Evolutionary conservation across 2,113 vertebrate species (phyloP).

Genomic region (Chionomys nivalis): DNA sequence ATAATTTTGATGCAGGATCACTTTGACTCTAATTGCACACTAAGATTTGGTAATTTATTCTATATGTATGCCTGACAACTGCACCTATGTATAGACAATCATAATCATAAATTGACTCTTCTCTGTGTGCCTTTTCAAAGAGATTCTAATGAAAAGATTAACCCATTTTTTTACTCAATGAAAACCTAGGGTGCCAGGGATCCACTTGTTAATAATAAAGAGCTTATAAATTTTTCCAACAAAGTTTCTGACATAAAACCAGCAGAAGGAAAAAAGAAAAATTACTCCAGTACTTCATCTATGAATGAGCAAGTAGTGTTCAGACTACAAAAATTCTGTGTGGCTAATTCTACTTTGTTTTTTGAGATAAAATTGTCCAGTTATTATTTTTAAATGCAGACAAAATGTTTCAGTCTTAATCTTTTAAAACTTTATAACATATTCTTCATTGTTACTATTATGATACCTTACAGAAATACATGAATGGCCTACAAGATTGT

Average conservation of each 20-base stretch:
- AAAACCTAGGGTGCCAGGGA: slow-evolving; percentile 27
- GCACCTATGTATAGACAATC: slow-evolving; percentile 58
- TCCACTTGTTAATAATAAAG: background rate
- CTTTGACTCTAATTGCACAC: slow-evolving; percentile 66
- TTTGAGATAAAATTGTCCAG: background rate
- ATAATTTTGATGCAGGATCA: slow-evolving; percentile 50
- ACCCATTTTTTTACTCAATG: background rate
- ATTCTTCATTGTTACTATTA: background rate
- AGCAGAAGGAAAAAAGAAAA: background rate
- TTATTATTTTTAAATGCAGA: slow-evolving; percentile 2
- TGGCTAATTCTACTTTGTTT: background rate
- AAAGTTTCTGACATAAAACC: background rate
- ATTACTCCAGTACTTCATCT: background rate
- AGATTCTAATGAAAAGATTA: slow-evolving; percentile 57
- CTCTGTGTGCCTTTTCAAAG: slow-evolving; percentile 46
- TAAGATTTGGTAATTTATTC: slow-evolving; percentile 69
- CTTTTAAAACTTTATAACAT: background rate
- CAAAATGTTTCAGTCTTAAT: background rate
- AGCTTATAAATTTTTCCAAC: background rate
- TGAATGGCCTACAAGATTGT: background rate
- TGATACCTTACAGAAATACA: background rate
- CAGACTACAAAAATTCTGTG: background rate
- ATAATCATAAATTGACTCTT: slow-evolving; percentile 59
- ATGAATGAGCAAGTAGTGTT: background rate
- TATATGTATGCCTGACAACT: slow-evolving; percentile 56